Conservation (phyloP, 2,113 vertebrate species). For the Merops nubicus region DNA sequence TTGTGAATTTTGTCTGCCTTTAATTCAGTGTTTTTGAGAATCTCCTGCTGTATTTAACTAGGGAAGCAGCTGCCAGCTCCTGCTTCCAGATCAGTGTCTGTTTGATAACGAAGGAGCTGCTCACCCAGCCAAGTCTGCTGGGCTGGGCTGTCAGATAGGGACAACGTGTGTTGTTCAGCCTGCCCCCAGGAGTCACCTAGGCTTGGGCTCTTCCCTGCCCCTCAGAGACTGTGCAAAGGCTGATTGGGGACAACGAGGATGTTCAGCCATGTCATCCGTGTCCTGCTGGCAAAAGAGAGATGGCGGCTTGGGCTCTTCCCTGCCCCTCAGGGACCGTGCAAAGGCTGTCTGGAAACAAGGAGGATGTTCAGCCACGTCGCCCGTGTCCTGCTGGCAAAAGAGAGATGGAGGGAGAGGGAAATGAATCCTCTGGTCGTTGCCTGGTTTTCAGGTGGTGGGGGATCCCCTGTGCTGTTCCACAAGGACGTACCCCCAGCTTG, state of each 20-base stretch:
- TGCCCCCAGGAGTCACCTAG: not conserved
- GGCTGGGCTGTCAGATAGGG: not conserved
- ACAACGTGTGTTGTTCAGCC: not conserved
- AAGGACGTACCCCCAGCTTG: not conserved
- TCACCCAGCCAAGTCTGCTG: not conserved
- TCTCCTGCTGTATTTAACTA: not conserved
- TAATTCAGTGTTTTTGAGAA: not conserved
- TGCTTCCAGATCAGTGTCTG: not conserved
- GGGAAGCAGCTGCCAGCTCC: not conserved
- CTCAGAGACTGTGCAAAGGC: not conserved
- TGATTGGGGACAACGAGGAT: not conserved
- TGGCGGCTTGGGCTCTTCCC: not conserved
- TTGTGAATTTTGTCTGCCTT: not conserved
- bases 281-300: not conserved
- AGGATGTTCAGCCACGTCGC: not conserved
- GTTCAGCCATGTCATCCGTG: fast-evolving
- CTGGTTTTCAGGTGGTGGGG: fast-evolving
- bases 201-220: not conserved
- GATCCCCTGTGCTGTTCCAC: not conserved
- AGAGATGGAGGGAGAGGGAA: not conserved
- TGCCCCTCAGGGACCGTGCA: not conserved
- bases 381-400: not conserved
- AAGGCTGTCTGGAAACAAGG: not conserved
- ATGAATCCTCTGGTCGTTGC: not conserved
- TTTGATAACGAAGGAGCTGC: not conserved